Evolutionary conservation across 2,113 vertebrate genomes (phyloP).

Genomic region (Thymallus thymallus): DNA sequence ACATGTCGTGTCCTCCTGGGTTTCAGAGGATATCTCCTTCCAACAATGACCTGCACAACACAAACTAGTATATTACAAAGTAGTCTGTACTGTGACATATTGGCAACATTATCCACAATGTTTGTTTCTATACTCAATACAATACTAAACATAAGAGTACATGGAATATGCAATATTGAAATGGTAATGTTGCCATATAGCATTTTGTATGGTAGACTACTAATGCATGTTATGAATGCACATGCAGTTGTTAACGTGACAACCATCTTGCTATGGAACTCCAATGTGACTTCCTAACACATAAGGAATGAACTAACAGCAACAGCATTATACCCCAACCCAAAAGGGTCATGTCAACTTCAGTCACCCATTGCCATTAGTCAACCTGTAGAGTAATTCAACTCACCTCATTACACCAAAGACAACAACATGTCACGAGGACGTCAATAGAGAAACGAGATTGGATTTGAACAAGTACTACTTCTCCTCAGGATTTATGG

Average conservation of each 20-base stretch:
- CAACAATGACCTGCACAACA: not conserved
- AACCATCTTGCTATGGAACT: not conserved
- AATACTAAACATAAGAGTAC: no score
- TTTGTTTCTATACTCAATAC: no score
- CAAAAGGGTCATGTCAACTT: conserved; percentile 49
- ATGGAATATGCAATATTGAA: no score
- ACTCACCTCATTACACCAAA: conserved; percentile 57
- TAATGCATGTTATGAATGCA: no score
- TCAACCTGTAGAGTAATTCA: conserved; percentile 60
- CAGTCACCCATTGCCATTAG: conserved; percentile 53
- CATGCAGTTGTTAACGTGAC: conserved; percentile 9
- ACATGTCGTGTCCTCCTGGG: not conserved
- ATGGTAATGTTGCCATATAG: no score
- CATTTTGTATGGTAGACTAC: no score
- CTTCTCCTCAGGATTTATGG: conserved; percentile 47
- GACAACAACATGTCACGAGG: conserved; percentile 54
- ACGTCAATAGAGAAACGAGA: conserved; percentile 60
- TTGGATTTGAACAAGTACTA: conserved; percentile 65
- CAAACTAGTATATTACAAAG: not conserved
- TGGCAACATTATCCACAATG: no score
- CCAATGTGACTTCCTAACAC: conserved; percentile 14
- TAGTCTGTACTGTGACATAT: no score
- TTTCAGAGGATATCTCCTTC: not conserved
- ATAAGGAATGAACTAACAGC: conserved; percentile 28
- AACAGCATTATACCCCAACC: conserved; percentile 37